A percentile compares a stretch with the other conserved stretches of the same genome.
Conservation (phyloP, 2,113 vertebrate species). For the Aviceda subcristata region DNA sequence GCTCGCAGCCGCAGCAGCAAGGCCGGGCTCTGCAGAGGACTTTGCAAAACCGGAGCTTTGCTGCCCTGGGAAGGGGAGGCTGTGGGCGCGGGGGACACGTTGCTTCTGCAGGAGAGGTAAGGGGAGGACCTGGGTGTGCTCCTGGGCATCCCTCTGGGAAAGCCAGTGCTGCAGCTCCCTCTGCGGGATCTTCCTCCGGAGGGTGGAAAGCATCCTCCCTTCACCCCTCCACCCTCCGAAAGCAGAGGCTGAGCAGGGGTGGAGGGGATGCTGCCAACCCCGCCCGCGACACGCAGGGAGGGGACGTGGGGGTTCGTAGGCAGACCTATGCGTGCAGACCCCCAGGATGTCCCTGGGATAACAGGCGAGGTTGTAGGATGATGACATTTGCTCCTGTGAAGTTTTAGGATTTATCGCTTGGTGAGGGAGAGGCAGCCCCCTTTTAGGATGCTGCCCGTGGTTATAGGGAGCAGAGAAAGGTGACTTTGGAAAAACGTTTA, state of each 20-base stretch:
- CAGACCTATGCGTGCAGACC: fast-evolving
- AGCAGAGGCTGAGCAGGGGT: not conserved
- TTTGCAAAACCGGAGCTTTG: not conserved
- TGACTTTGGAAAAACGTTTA: not conserved
- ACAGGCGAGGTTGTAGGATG: not conserved
- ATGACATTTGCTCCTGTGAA: not conserved
- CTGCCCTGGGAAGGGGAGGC: not conserved
- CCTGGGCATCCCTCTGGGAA: not conserved
- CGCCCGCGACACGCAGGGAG: fast-evolving
- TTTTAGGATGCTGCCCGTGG: not conserved
- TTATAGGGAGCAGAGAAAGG: not conserved
- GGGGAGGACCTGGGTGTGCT: not conserved
- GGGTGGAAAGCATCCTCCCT: not conserved
- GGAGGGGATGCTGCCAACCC: not conserved
- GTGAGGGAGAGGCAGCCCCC: not conserved
- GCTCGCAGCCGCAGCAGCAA: fast-evolving
- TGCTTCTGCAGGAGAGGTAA: not conserved
- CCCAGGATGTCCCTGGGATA: not conserved
- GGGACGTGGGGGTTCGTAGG: fast-evolving
- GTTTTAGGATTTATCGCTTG: not conserved
- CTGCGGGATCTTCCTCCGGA: not conserved
- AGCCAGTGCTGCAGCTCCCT: not conserved
- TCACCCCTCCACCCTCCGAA: fast-evolving
- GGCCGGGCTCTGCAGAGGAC: not conserved
- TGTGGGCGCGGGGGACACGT: not conserved